Conservation (phyloP, 2,888 invertebrate genomes). For the Harmothoe impar region DNA sequence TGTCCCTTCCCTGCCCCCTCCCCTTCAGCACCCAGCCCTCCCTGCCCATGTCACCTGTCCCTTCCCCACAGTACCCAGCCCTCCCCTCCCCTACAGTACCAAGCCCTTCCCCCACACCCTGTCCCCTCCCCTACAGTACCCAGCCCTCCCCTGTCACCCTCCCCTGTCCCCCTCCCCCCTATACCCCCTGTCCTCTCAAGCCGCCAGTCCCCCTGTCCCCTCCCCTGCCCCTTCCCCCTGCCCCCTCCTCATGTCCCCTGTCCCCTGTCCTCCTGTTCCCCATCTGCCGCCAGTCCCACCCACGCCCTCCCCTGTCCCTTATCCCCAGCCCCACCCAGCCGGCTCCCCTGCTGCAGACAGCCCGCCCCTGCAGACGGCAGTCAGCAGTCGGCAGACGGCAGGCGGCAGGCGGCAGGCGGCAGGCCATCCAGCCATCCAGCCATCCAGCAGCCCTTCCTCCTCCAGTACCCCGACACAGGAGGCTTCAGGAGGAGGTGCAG, state of each 20-base stretch:
- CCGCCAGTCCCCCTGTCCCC: too few species aligned
- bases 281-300: not conserved
- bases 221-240: too few species aligned
- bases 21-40: slow-evolving; percentile 9
- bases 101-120: too few species aligned
- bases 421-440: not conserved
- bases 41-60: not conserved
- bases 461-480: too few species aligned
- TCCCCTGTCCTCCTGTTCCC: not conserved
- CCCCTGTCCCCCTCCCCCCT: too few species aligned
- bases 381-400: not conserved
- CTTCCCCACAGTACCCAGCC: not conserved
- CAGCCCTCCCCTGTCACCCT: too few species aligned
- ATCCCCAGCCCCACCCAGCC: not conserved
- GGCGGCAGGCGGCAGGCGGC: too few species aligned
- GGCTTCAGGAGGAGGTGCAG: too few species aligned
- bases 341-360: not conserved
- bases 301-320: not conserved
- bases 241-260: too few species aligned
- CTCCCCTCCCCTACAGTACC: not conserved
- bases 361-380: too few species aligned
- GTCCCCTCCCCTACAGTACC: too few species aligned
- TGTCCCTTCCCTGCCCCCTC: not conserved
- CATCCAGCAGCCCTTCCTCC: not conserved
- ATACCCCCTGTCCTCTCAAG: too few species aligned